Evolutionary conservation across 2,113 vertebrate species (phyloP).

Genomic region (Carassius carassius): DNA sequence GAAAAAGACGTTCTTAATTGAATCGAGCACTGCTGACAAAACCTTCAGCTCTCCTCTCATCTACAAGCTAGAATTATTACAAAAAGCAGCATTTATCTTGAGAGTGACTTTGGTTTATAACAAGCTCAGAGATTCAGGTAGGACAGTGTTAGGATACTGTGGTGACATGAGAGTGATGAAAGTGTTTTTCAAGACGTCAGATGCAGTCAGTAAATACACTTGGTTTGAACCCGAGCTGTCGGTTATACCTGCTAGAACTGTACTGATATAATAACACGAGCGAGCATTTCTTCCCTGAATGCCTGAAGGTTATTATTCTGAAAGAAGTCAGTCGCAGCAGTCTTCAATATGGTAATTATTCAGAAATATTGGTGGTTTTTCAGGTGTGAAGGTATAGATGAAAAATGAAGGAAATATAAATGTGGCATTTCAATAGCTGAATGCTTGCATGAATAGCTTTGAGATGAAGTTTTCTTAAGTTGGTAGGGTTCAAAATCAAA

Average conservation of each 20-base stretch:
- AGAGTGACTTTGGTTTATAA: neutral
- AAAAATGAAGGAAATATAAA: neutral
- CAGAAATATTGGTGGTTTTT: conserved; percentile 14
- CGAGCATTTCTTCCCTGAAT: neutral
- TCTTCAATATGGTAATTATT: conserved; percentile 16
- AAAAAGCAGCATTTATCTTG: neutral
- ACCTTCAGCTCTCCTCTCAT: neutral
- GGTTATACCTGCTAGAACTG: neutral
- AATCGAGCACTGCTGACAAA: conserved; percentile 38
- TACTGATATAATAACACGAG: neutral
- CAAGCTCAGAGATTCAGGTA: neutral
- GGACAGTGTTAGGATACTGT: neutral
- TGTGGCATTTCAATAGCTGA: neutral
- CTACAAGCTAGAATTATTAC: conserved; percentile 19
- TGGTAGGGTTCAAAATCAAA: neutral
- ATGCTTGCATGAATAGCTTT: conserved; percentile 3
- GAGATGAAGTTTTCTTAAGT: neutral
- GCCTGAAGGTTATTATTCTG: conserved; percentile 22
- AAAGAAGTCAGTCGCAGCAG: conserved; percentile 1
- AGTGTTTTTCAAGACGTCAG: neutral
- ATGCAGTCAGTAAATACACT: neutral
- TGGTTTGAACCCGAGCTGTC: neutral
- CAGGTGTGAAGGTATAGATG: conserved; percentile 23
- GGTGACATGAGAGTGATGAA: neutral
- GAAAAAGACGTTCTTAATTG: conserved; percentile 55